A percentile compares a stretch with the other conserved stretches of the same genome.
phyloP scores from a whole-genome alignment of 2,113 vertebrate species.

The Fulica atra region DNA sequence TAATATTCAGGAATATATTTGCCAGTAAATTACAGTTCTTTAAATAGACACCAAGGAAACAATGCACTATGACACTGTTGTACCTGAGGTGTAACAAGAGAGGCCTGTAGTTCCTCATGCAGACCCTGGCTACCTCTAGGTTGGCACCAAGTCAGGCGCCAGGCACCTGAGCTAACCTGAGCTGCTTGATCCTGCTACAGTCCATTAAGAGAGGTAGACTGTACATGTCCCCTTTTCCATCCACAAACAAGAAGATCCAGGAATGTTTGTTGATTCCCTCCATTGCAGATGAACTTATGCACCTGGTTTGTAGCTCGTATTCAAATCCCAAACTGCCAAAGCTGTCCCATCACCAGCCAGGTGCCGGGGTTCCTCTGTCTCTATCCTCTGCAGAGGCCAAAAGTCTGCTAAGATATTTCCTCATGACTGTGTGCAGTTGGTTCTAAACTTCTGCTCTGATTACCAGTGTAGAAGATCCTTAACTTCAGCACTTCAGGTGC shows the following conservation, averaged over 20 bases:
- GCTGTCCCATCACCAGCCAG: background rate
- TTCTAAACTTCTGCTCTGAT: background rate
- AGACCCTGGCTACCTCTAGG: background rate
- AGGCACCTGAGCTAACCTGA: background rate
- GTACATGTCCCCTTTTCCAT: background rate
- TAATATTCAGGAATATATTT: slow-evolving; percentile 59
- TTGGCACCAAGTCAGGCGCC: background rate
- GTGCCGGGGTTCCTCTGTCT: background rate
- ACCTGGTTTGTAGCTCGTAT: background rate
- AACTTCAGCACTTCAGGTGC: background rate
- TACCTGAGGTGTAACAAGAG: background rate
- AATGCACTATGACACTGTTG: background rate
- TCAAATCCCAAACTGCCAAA: background rate
- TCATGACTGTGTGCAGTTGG: background rate
- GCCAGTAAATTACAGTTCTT: slow-evolving; percentile 46
- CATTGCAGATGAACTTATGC: background rate
- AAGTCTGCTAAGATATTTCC: background rate
- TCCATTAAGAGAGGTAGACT: background rate
- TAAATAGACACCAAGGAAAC: slow-evolving; percentile 19
- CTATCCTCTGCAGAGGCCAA: background rate
- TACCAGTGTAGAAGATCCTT: background rate
- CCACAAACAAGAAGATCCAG: background rate
- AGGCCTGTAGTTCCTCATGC: background rate
- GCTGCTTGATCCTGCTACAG: background rate
- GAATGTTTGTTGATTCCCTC: background rate